Base-by-base conservation (phyloP, 2,797 vertebrate genomes). In the Bufotes viridis region DNA sequence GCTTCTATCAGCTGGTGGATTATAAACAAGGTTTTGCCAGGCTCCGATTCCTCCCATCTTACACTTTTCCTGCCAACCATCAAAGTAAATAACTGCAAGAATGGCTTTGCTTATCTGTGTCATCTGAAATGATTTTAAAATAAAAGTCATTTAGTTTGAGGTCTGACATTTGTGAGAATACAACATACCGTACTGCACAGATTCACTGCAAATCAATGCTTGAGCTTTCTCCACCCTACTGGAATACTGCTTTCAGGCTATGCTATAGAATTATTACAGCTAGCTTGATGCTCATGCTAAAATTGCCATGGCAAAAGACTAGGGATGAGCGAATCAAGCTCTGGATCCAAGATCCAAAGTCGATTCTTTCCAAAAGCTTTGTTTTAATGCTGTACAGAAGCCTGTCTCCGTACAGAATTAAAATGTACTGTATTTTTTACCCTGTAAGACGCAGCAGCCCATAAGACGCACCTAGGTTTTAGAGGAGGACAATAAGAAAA, bases 61-160 rank as follows among this genome's bases (percentile, higher is more conserved):
- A 17, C 74, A 57, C 26, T 67, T 67, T 67, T 53, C 60, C 60
- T 79, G 74, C 74, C 76, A 86, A 86, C 69, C 49, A 51, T 67
- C 34, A 79, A 79, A 67, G 76, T 86, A 78, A 79, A 86, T 86
- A 79, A 86, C 61, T 63, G 42, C 75, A 86, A 67, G 18, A 86
- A 78, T 17, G n/a, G 69, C 24, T 76, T 63, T 69, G 51, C 24
- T 74, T 72, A 72, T 63, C 51, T 24, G 2, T 70, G 26, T 63
- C 60, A 81, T 49, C 42, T 42, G 60, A 81, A 81, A 11, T 7
- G 29, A 63, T 81, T 63, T 63, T n/a, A 81, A 81, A 81, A 81
- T 53, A 12, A 63, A 81, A 81, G 8, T 55, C 29, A 81, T 63
- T 61, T 63, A 34, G 34, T 63, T 55, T 78, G 49, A 78, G 22